Conservation (phyloP, 2,888 invertebrate species). For the Eupithecia subfuscata region DNA sequence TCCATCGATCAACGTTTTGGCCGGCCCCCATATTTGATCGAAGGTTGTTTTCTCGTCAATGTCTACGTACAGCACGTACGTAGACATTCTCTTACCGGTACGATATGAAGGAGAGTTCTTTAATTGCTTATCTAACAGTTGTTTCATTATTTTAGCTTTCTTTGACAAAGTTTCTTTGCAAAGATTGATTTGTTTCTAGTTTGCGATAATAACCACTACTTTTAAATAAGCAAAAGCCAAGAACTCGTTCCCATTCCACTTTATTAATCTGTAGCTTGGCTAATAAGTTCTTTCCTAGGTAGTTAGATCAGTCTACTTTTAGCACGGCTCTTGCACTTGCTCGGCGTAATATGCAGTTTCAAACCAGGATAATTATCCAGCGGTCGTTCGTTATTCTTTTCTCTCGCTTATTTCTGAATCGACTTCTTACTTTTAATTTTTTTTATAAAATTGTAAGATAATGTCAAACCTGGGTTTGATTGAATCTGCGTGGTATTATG, state of each 20-base stretch:
- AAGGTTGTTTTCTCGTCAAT: background rate
- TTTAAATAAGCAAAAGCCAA: background rate
- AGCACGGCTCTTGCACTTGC: conserved; percentile 15
- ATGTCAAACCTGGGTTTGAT: no score
- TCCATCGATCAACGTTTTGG: no score
- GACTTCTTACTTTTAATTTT: background rate
- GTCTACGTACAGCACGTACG: background rate
- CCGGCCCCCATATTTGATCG: no score
- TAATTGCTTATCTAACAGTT: no score
- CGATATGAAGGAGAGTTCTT: background rate
- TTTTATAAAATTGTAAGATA: background rate
- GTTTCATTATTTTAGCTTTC: background rate
- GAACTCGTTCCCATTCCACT: background rate
- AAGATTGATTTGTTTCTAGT: background rate
- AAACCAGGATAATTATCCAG: conserved; percentile 28
- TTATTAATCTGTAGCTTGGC: background rate
- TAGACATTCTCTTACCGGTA: no score
- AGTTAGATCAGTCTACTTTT: conserved; percentile 14
- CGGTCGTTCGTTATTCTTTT: conserved; percentile 15
- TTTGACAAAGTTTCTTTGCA: background rate
- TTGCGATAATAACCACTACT: background rate
- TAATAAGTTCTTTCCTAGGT: conserved; percentile 19
- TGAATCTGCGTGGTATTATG: background rate
- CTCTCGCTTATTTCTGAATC: conserved; percentile 17
- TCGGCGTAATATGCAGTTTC: conserved; percentile 26